phyloP scores from a whole-genome alignment of 1,140 invertebrate genomes.

The Drosophila guanche region DNA sequence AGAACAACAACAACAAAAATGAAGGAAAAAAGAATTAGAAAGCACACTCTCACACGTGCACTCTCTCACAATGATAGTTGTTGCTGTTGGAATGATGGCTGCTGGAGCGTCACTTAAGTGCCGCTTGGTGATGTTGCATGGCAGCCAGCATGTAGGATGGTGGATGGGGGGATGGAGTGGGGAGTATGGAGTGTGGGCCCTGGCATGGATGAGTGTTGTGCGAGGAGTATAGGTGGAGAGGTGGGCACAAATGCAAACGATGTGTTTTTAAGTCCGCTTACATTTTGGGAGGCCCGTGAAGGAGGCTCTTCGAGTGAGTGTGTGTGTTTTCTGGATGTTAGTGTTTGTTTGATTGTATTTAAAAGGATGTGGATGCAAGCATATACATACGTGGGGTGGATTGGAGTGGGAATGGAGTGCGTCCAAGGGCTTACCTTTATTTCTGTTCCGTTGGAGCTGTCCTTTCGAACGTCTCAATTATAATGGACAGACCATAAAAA shows the following conservation, averaged over 20 bases:
- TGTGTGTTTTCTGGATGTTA: constrained; percentile 25
- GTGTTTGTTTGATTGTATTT: constrained; percentile 50
- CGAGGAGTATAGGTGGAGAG: not conserved
- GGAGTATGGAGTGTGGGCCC: not conserved
- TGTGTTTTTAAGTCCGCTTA: constrained; percentile 81
- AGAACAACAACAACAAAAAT: constrained; percentile 28
- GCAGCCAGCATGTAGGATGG: constrained; percentile 1
- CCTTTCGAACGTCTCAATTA: constrained; percentile 48
- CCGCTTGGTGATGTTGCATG: constrained; percentile 42
- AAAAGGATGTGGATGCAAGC: constrained; percentile 56
- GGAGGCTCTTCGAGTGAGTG: constrained; percentile 58
- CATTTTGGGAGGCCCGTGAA: constrained; percentile 71
- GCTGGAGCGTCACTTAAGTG: constrained; percentile 80
- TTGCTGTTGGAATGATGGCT: constrained; percentile 39
- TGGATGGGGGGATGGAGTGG: not conserved
- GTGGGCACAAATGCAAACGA: constrained; percentile 71
- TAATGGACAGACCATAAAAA: constrained; percentile 10
- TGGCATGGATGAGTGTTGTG: constrained; percentile 1
- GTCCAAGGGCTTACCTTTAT: constrained; percentile 30
- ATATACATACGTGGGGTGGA: constrained; percentile 1
- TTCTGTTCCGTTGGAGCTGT: constrained; percentile 15
- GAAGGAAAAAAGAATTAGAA: constrained; percentile 33
- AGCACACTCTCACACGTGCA: constrained; percentile 27
- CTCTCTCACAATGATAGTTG: constrained; percentile 69
- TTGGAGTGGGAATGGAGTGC: not conserved